Evolutionary conservation across 2,888 invertebrate genomes (phyloP), one percentile per base, ranked within the genome.

Genomic region (Erebia epiphron): DNA sequence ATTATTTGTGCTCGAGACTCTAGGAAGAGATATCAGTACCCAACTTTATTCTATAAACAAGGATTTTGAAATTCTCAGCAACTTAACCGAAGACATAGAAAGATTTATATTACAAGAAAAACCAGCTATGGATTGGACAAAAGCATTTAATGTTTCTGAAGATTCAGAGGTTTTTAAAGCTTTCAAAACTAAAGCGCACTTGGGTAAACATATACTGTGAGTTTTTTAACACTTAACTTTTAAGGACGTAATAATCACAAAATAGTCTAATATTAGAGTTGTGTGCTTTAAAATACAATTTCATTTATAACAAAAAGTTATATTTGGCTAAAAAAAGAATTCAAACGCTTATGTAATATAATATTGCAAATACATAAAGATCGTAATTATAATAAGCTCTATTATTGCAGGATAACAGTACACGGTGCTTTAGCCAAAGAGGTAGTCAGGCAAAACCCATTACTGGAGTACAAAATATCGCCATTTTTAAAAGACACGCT

Each of bases 391-490:
- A 21, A 57, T 57, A 50, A 49, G 21, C 35, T 68, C n/a, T 56
- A 46, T 41, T 18, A 49, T 84, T 84, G 16, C 78, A 93, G 93
- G 66, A 87, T 93, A 79, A 89, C 91, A 54, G 80, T 91, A 7
- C 93, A 94, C 73, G 92, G 92, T 11, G 88, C 91, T 0, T 72
- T 94, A 71, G 92, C 94, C 2, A 92, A 90, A 74, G 92, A 92
- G 77, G 88, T 94, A 9, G 86, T 94, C 0, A 86, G 86, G 26
- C 92, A 92, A 70, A 94, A 92, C 72, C 76, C 85, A 0, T 85
- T 94, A 1, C 75, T 94, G 1, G 87, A 91, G 63, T 89, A 81
- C 70, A 93, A 93, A 75, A 83, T 94, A 60, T 78, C 87, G 0
- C 91, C 93, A 0, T 79, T 85, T 1, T 73, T 94, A 1, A 79